These are phyloP conservation scores for Noctilio leporinus DNA, from an alignment of 2,113 vertebrate genomes.

Conservation along the genomic window DNA sequence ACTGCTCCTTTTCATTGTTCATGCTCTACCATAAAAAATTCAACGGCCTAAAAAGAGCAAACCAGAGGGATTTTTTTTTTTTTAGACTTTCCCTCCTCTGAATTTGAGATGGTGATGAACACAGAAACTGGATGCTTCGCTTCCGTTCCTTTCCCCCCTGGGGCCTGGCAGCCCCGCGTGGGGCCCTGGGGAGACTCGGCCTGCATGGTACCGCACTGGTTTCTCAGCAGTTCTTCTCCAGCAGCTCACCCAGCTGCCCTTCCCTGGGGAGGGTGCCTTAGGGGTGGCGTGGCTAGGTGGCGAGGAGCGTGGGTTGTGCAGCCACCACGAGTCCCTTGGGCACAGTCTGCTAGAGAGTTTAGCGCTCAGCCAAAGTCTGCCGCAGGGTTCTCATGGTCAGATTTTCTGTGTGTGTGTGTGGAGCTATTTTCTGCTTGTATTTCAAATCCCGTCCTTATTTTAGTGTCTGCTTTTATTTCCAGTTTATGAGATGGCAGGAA, in stretches of 20 bases:
- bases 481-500: background rate
- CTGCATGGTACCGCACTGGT: fast-evolving
- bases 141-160: fast-evolving
- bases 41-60: constrained; percentile 38
- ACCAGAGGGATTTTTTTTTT: constrained; percentile 11
- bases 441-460: background rate
- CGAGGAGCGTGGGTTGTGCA: background rate
- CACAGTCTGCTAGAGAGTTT: background rate
- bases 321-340: background rate
- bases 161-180: background rate
- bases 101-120: background rate
- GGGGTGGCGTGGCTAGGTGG: background rate
- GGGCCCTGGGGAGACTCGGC: background rate
- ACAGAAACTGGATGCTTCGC: background rate
- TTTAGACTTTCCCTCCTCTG: background rate
- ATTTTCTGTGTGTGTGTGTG: background rate
- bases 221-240: background rate
- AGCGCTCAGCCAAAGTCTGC: background rate
- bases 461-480: background rate
- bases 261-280: background rate
- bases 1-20: constrained; percentile 18
- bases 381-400: background rate
- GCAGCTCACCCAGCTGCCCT: background rate
- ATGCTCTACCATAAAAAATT: constrained; percentile 54
- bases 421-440: background rate